Percentiles rank a stretch among this genome's conserved stretches.
These are phyloP conservation scores for Monarcha castaneiventris DNA, from an alignment of 2,113 vertebrate species.

Conservation along the genomic window DNA sequence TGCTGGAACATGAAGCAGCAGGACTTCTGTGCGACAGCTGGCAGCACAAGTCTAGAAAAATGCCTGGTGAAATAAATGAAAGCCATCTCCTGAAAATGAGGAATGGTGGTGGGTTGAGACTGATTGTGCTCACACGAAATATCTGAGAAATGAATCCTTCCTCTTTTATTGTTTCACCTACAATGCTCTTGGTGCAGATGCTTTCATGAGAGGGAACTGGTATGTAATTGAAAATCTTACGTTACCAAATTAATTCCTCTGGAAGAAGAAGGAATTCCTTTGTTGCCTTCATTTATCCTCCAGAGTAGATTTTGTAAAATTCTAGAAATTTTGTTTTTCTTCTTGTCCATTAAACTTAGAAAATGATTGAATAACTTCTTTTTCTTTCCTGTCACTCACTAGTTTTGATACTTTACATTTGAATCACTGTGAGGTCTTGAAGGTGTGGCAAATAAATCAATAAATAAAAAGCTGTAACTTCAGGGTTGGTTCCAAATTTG, in stretches of 20 bases:
- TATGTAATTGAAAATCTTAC: not conserved
- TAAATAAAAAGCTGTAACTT: not conserved
- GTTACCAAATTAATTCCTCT: not conserved
- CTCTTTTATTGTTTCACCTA: not conserved
- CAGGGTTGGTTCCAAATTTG: not conserved
- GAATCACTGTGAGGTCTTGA: not conserved
- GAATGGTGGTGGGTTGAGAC: not conserved
- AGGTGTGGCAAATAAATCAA: not conserved
- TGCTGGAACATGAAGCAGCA: not conserved
- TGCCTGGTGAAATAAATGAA: not conserved
- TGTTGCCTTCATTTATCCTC: not conserved
- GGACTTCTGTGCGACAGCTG: not conserved
- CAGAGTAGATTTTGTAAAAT: not conserved
- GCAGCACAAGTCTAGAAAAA: not conserved
- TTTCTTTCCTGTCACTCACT: not conserved
- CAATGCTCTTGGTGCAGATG: not conserved
- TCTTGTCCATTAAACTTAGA: not conserved
- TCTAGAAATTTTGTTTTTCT: not conserved
- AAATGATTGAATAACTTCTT: not conserved
- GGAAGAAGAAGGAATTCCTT: not conserved
- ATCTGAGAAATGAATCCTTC: not conserved
- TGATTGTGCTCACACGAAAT: not conserved
- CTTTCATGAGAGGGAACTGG: not conserved
- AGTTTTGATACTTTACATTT: not conserved
- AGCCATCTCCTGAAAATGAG: not conserved